Base-by-base conservation (phyloP, 1,140 invertebrate genomes). In the Hyles vespertilio region DNA sequence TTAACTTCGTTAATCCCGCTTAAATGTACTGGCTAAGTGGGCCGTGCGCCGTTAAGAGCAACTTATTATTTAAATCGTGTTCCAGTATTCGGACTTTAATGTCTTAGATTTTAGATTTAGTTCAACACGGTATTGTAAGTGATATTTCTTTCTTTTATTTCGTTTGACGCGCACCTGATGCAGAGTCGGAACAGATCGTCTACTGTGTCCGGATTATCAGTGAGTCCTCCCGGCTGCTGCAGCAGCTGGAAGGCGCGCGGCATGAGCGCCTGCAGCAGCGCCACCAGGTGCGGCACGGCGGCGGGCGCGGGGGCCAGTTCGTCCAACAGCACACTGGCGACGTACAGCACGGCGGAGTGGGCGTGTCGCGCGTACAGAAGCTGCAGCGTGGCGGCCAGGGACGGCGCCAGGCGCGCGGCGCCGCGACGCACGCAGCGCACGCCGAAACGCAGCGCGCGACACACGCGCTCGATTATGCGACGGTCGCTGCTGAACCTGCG, bases 131-230 rank as follows among this genome's bases (percentile, higher is more conserved):
- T 8, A 5, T 40, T 40, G 1, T 40, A 40, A 40, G 36, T 40
- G 8, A 40, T 22, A 22, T 22, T 5, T 40, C 1, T 22, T 5
- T 40, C 1, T 40, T 2, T 5, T 5, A 5, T 5, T 5, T 40
- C 8, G 36, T 40, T 5, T 40, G 8, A 40, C 3, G 36, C 8
- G 8, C 2, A 81, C 80, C 81, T 92, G 55, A 94, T 92, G 79
- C 95, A 97, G 32, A 99, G 91, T 50, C 98, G 91, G 83, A 99
- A 99, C 58, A 99, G 93, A 83, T 99, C 98, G 83, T 99, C 98
- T 0, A 99, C 97, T 0, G 98, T 99, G 71, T 99, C 98, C 0
- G 98, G 98, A 91, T 99, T 95, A 84, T 98, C 95, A 59, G 94
- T 91, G 6, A 99, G 87, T 2, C 96, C 77, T 48, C 61, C 51